These are phyloP conservation scores for Pelodiscus sinensis DNA, from an alignment of 2,113 vertebrate species.

Conservation along the genomic window DNA sequence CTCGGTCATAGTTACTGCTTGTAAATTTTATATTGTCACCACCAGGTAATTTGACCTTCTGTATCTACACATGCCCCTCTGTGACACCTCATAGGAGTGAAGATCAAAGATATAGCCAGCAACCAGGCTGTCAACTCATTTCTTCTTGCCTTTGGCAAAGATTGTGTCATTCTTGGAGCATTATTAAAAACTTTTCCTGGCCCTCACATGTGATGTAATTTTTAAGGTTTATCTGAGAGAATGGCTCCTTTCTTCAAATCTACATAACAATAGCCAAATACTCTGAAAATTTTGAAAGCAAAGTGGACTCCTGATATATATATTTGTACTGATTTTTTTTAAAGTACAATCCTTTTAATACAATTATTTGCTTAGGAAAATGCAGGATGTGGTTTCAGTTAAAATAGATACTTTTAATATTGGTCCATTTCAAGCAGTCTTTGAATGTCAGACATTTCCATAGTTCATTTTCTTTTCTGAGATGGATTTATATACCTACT, in stretches of 20 bases:
- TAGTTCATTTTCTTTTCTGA: neutral
- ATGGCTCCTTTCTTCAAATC: too few relatives aligned
- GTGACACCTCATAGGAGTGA: neutral
- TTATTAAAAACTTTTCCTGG: too few relatives aligned
- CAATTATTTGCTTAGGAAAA: neutral
- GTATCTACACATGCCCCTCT: neutral
- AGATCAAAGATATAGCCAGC: neutral
- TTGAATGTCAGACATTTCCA: neutral
- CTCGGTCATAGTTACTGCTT: neutral
- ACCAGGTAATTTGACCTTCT: neutral
- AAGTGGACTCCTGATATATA: neutral
- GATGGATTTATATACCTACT: neutral
- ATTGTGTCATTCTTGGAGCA: too few relatives aligned
- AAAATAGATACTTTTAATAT: neutral
- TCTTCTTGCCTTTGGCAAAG: too few relatives aligned
- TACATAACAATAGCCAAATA: too few relatives aligned
- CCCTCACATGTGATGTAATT: too few relatives aligned
- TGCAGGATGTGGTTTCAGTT: neutral
- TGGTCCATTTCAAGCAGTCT: neutral
- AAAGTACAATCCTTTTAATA: neutral
- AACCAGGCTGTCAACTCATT: too few relatives aligned
- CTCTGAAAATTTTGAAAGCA: neutral
- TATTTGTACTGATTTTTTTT: neutral
- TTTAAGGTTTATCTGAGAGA: too few relatives aligned
- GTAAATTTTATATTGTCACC: neutral